phyloP scores from a whole-genome alignment of 2,888 invertebrate genomes.

The Apotomis turbidana region DNA sequence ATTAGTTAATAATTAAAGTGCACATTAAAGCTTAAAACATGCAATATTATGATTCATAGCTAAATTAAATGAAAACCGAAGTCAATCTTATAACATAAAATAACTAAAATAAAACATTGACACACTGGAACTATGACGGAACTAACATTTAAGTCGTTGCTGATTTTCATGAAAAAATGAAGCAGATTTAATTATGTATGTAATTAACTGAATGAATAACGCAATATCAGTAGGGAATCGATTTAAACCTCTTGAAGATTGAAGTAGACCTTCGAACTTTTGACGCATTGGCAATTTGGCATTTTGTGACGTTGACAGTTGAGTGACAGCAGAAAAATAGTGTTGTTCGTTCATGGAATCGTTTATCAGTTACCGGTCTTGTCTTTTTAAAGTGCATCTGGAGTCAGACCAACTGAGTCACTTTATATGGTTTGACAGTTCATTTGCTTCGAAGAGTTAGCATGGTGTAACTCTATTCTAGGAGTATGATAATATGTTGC shows the following conservation, averaged over 20 bases:
- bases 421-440: no score
- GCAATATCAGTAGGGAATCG: slow-evolving; percentile 41
- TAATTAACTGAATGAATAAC: slow-evolving; percentile 19
- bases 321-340: slow-evolving; percentile 3
- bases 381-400: no score
- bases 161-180: slow-evolving; percentile 23
- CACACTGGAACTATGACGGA: slow-evolving; percentile 21
- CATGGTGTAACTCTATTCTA: no score
- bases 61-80: slow-evolving; percentile 30
- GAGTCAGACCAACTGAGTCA: no score
- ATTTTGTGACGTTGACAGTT: slow-evolving; percentile 13
- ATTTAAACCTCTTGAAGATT: slow-evolving; percentile 43
- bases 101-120: slow-evolving; percentile 20
- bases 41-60: slow-evolving; percentile 44
- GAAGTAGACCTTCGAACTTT: slow-evolving; percentile 57
- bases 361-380: not conserved
- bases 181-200: slow-evolving; percentile 11
- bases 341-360: not conserved
- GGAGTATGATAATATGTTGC: no score
- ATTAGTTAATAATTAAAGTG: slow-evolving; percentile 15
- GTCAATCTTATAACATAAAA: slow-evolving; percentile 13
- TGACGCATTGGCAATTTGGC: slow-evolving; percentile 45
- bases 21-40: slow-evolving; percentile 34
- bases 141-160: slow-evolving; percentile 37
- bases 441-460: no score